A percentile compares a stretch with the other conserved stretches of the same genome.
Conservation (phyloP, 1,140 invertebrate genomes). For the Polypedilum vanderplanki region DNA sequence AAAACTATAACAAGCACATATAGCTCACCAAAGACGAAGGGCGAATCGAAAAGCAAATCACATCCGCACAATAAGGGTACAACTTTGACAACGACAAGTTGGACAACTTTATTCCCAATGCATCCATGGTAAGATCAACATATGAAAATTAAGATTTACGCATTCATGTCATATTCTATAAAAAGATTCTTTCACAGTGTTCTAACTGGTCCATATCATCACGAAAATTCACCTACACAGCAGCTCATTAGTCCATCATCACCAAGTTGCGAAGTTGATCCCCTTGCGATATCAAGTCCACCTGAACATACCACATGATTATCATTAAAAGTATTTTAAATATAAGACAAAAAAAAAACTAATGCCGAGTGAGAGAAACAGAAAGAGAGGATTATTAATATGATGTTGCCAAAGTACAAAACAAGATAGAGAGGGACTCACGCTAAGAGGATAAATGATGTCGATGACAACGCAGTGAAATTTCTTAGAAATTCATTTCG, state of each 20-base stretch:
- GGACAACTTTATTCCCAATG: slow-evolving; percentile 79
- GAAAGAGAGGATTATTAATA: not conserved
- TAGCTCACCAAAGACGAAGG: slow-evolving; percentile 27
- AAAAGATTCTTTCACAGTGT: slow-evolving; percentile 39
- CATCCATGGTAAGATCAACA: slow-evolving; percentile 53
- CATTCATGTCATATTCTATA: slow-evolving; percentile 12
- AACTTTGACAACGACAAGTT: slow-evolving; percentile 69
- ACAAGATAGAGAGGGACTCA: not conserved
- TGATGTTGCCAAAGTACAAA: not conserved
- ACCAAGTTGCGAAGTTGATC: not conserved
- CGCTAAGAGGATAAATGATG: too few relatives aligned
- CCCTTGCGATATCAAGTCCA: not conserved
- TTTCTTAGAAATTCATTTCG: too few relatives aligned
- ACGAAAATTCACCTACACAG: slow-evolving; percentile 46
- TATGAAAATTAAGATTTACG: not conserved
- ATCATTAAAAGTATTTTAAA: slow-evolving; percentile 7
- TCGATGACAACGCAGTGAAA: too few relatives aligned
- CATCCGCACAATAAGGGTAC: slow-evolving; percentile 47
- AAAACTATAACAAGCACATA: not conserved
- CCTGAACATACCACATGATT: not conserved
- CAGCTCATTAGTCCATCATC: slow-evolving; percentile 1
- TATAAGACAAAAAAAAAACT: not conserved
- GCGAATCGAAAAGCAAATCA: slow-evolving; percentile 32
- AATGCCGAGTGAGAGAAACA: not conserved
- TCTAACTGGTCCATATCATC: slow-evolving; percentile 74